Percentiles rank a stretch among this genome's conserved stretches.
These are phyloP conservation scores for Cichlasoma orientale DNA, from an alignment of 2,797 vertebrate species.

Conservation along the genomic window DNA sequence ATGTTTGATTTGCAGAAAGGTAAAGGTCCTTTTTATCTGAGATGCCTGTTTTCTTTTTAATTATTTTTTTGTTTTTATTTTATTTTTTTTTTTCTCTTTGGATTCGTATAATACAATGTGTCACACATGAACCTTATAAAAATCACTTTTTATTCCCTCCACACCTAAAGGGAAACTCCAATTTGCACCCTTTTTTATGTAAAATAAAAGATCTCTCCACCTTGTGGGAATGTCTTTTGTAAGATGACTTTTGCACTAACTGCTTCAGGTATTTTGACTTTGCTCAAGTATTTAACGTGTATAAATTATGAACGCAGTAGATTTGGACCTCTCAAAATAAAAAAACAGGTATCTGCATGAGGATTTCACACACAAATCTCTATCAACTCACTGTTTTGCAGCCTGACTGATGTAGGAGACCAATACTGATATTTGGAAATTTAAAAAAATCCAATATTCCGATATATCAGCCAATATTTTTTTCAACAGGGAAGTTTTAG, in stretches of 20 bases:
- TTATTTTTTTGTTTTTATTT: constrained; percentile 36
- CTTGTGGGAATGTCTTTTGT: constrained; percentile 58
- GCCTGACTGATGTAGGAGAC: not conserved
- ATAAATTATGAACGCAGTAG: not conserved
- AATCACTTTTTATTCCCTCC: constrained; percentile 86
- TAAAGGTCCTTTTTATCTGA: constrained; percentile 75
- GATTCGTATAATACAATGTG: constrained; percentile 78
- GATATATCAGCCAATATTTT: not conserved
- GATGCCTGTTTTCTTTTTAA: constrained; percentile 65
- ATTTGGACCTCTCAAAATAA: not conserved
- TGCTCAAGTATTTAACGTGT: not conserved
- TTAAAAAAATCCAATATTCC: too few relatives aligned
- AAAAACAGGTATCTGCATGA: not conserved
- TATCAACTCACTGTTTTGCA: not conserved
- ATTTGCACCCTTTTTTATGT: constrained; percentile 96
- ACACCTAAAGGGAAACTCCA: constrained; percentile 85
- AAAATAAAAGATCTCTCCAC: constrained; percentile 91
- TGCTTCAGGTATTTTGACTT: not conserved
- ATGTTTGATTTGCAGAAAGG: constrained; percentile 81
- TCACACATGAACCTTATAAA: constrained; percentile 81
- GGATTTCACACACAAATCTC: not conserved
- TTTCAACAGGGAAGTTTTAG: not conserved
- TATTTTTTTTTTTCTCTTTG: constrained; percentile 62
- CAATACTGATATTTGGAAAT: not conserved
- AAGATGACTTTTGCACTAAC: constrained; percentile 25